These are phyloP conservation scores for Sigmodon hispidus DNA, from an alignment of 2,113 vertebrate genomes.

Conservation along the genomic window DNA sequence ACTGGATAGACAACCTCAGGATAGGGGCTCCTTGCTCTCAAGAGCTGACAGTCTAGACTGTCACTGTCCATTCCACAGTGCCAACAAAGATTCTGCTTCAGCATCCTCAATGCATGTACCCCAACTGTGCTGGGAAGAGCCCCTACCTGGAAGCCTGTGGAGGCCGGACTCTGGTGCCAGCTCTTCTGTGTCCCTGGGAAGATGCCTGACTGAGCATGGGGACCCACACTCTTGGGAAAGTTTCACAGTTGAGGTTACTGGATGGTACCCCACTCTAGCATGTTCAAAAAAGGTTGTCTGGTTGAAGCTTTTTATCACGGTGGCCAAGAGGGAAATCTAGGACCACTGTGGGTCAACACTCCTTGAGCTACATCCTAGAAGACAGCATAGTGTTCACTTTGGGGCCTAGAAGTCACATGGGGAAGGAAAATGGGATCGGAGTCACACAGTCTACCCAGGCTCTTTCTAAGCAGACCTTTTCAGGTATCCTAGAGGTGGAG, in stretches of 20 bases:
- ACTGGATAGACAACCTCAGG: neutral
- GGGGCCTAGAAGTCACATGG: neutral
- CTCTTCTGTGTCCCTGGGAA: neutral
- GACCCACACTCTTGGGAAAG: neutral
- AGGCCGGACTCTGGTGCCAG: neutral
- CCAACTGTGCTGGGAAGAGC: neutral
- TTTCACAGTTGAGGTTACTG: neutral
- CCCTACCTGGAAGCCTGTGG: neutral
- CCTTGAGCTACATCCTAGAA: too few species aligned
- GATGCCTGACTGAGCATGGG: neutral
- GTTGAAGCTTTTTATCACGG: neutral
- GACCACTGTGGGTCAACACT: neutral
- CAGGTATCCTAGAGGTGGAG: too few species aligned
- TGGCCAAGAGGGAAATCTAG: neutral
- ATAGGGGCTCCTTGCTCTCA: neutral
- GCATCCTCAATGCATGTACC: neutral
- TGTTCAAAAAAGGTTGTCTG: neutral
- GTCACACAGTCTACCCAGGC: neutral
- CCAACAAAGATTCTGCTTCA: neutral
- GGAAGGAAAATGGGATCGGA: neutral
- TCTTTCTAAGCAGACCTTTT: neutral
- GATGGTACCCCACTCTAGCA: neutral
- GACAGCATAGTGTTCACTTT: neutral
- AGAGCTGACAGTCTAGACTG: neutral
- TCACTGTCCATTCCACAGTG: neutral